A percentile compares a stretch with the other conserved stretches of the same genome.
Conservation (phyloP, 2,888 invertebrate genomes). For the Eristalis intricaria region DNA sequence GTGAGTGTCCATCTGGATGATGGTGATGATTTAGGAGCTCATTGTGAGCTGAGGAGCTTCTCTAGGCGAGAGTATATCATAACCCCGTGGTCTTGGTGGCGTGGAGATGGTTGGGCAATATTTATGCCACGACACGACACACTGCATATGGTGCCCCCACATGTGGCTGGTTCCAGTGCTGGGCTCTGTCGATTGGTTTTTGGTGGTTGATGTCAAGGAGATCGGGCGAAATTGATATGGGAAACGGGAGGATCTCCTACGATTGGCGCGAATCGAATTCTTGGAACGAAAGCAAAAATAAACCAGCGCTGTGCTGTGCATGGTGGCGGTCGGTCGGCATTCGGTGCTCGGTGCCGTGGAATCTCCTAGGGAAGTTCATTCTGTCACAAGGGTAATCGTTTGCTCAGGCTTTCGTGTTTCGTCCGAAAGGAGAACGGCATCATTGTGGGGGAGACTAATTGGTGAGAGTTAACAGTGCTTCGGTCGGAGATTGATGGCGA, state of each 20-base stretch:
- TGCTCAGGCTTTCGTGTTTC: background rate
- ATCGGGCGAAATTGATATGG: conserved; percentile 69
- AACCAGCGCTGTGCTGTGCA: background rate
- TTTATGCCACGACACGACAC: conserved; percentile 57
- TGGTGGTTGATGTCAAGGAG: conserved; percentile 60
- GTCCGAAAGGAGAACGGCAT: background rate
- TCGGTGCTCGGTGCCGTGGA: background rate
- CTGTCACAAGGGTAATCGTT: background rate
- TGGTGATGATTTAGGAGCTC: conserved; percentile 70
- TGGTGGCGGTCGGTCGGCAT: no score
- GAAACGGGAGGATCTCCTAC: conserved; percentile 50
- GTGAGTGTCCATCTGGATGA: conserved; percentile 38
- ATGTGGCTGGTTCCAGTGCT: conserved; percentile 34
- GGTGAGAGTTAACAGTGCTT: background rate
- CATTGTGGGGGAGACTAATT: background rate
- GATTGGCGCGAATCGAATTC: conserved; percentile 67
- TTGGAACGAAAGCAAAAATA: conserved; percentile 34
- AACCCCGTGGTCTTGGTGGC: conserved; percentile 36
- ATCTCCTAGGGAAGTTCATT: conserved; percentile 19
- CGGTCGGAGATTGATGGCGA: background rate
- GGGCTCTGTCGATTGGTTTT: conserved; percentile 21
- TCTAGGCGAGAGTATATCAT: conserved; percentile 65
- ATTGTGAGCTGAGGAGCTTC: conserved; percentile 65
- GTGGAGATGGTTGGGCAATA: conserved; percentile 32
- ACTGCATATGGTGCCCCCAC: conserved; percentile 54